phyloP scores from a whole-genome alignment of 2,888 invertebrate species.

The Lithophane socia region DNA sequence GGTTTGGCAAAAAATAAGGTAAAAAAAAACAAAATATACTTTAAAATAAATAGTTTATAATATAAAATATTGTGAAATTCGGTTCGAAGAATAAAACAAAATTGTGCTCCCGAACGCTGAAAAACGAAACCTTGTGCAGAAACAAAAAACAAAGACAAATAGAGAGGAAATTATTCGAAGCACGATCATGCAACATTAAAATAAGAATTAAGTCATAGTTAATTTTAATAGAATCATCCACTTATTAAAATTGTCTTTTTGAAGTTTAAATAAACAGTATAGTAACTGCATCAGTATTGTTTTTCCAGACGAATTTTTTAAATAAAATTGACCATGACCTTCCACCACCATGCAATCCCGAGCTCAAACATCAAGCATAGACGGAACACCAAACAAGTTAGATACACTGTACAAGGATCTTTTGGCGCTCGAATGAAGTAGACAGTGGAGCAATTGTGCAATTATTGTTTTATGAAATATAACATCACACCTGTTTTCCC shows the following conservation, averaged over 20 bases:
- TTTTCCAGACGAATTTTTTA: not conserved
- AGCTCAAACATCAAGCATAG: slow-evolving; percentile 25
- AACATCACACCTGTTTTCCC: too few species aligned
- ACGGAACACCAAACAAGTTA: slow-evolving; percentile 9
- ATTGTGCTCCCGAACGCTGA: slow-evolving; percentile 41
- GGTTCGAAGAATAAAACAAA: not conserved
- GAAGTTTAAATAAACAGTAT: not conserved
- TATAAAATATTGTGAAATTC: not conserved
- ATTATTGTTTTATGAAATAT: not conserved
- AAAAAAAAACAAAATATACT: too few species aligned
- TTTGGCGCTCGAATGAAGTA: not conserved
- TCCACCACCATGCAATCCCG: not conserved
- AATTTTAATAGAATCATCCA: slow-evolving; percentile 28
- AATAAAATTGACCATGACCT: slow-evolving; percentile 10
- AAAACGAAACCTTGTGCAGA: slow-evolving; percentile 47
- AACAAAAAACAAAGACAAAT: slow-evolving; percentile 23
- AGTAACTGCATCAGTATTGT: not conserved
- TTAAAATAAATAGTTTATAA: not conserved
- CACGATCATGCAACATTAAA: slow-evolving; percentile 14
- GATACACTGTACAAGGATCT: slow-evolving; percentile 6
- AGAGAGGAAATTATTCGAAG: slow-evolving; percentile 1
- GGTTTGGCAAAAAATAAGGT: not conserved
- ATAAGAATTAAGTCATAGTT: not conserved
- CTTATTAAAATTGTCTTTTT: not conserved
- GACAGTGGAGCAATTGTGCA: not conserved